A percentile compares a stretch with the other conserved stretches of the same genome.
These are phyloP conservation scores for Lepus europaeus DNA, from an alignment of 2,113 vertebrate species.

Conservation along the genomic window DNA sequence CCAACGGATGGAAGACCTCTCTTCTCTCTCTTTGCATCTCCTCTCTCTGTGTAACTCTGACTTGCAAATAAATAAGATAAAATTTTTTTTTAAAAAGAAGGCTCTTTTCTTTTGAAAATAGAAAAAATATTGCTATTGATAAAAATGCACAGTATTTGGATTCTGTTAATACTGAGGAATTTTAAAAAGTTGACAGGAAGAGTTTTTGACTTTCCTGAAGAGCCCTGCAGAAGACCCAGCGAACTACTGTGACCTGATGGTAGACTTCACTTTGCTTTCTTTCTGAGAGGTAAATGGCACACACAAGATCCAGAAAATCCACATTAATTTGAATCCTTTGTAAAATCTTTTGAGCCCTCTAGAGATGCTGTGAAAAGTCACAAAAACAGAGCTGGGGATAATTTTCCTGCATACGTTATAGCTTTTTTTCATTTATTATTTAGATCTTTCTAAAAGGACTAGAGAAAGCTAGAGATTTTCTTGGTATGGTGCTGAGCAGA, in stretches of 20 bases:
- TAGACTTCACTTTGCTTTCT: neutral
- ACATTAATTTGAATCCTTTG: slow-evolving; percentile 41
- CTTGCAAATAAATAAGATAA: no score
- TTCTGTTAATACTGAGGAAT: slow-evolving; percentile 46
- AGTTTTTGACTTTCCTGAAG: slow-evolving; percentile 27
- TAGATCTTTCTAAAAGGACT: slow-evolving; percentile 54
- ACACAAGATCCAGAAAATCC: slow-evolving; percentile 30
- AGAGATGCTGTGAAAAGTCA: slow-evolving; percentile 33
- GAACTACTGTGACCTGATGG: neutral
- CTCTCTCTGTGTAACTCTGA: no score
- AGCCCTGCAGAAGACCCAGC: neutral
- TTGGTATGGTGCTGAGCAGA: slow-evolving; percentile 46
- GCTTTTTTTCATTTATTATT: slow-evolving; percentile 67
- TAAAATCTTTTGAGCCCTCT: slow-evolving; percentile 25
- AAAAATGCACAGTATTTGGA: slow-evolving; percentile 23
- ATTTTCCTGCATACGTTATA: neutral
- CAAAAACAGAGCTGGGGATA: slow-evolving; percentile 38
- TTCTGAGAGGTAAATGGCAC: neutral
- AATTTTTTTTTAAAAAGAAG: no score
- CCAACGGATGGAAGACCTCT: no score
- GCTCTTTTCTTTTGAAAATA: slow-evolving; percentile 39
- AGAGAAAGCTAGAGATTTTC: slow-evolving; percentile 56
- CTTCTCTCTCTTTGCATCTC: no score
- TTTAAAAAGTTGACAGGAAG: neutral
- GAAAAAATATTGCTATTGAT: neutral